These are phyloP conservation scores for Scaptomyza hsui DNA, from an alignment of 1,140 invertebrate genomes.

Conservation along the genomic window DNA sequence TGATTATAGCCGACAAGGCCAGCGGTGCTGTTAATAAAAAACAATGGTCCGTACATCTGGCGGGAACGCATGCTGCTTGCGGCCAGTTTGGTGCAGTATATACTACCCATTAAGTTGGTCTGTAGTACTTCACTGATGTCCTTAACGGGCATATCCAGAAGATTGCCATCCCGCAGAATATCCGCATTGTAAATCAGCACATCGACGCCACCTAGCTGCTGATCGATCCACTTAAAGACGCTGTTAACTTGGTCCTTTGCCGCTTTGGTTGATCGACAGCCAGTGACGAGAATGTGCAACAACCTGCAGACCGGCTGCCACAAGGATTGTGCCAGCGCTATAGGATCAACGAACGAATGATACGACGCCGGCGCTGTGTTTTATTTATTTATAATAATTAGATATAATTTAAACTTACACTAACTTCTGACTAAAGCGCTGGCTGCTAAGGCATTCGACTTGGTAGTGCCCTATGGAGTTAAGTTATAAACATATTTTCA, in stretches of 20 bases:
- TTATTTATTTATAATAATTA: too few species aligned
- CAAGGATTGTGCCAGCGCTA: constrained; percentile 86
- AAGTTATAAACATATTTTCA: too few species aligned
- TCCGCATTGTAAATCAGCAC: constrained; percentile 92
- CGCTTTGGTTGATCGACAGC: constrained; percentile 61
- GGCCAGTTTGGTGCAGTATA: constrained; percentile 88
- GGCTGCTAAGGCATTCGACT: too few species aligned
- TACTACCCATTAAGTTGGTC: constrained; percentile 88
- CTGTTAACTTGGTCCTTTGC: constrained; percentile 87
- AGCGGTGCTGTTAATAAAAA: constrained; percentile 88
- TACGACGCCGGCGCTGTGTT: not conserved
- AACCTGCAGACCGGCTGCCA: constrained; percentile 86
- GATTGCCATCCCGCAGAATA: constrained; percentile 81
- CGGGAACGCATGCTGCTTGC: constrained; percentile 88
- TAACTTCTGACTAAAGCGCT: too few species aligned
- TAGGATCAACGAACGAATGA: constrained; percentile 23
- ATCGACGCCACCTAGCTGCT: constrained; percentile 87
- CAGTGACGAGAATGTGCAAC: constrained; percentile 78
- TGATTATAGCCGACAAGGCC: constrained; percentile 84
- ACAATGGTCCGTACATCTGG: constrained; percentile 88
- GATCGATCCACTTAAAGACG: constrained; percentile 88
- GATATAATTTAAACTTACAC: too few species aligned
- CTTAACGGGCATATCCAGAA: constrained; percentile 75
- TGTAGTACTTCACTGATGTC: constrained; percentile 86
- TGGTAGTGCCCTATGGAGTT: too few species aligned